phyloP scores from a whole-genome alignment of 2,888 invertebrate species.

The Dioctria rufipes region DNA sequence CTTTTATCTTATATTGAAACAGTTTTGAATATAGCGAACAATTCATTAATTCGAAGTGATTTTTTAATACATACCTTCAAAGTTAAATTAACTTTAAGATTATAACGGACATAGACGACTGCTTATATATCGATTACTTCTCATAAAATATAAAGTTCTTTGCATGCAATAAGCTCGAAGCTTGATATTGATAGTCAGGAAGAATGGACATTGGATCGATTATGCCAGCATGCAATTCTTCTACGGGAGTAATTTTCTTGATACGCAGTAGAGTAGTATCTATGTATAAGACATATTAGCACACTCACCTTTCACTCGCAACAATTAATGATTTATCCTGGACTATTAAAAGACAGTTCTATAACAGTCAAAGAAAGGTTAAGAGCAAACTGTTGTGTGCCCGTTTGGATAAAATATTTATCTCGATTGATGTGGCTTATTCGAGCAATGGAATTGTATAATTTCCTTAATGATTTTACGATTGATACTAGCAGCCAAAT shows the following conservation, averaged over 20 bases:
- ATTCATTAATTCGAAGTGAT: no score
- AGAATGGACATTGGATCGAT: not conserved
- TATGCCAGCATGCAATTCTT: not conserved
- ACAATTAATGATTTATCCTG: not conserved
- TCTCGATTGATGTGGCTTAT: no score
- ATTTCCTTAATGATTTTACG: no score
- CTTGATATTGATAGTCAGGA: not conserved
- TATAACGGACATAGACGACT: no score
- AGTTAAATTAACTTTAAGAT: no score
- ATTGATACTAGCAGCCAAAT: no score
- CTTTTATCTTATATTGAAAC: no score
- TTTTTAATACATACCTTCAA: no score
- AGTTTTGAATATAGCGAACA: no score
- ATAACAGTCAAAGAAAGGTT: not conserved
- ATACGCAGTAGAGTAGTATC: not conserved
- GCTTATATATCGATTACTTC: not conserved
- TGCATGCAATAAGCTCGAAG: slow-evolving; percentile 25
- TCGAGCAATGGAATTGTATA: no score
- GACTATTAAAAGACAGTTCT: not conserved
- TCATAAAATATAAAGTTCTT: not conserved
- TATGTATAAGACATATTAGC: not conserved
- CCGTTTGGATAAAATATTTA: no score
- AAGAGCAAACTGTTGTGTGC: not conserved
- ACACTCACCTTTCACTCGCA: not conserved
- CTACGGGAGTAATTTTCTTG: not conserved